Base-by-base conservation (phyloP, 2,113 vertebrate species). In the Datnioides undecimradiatus region DNA sequence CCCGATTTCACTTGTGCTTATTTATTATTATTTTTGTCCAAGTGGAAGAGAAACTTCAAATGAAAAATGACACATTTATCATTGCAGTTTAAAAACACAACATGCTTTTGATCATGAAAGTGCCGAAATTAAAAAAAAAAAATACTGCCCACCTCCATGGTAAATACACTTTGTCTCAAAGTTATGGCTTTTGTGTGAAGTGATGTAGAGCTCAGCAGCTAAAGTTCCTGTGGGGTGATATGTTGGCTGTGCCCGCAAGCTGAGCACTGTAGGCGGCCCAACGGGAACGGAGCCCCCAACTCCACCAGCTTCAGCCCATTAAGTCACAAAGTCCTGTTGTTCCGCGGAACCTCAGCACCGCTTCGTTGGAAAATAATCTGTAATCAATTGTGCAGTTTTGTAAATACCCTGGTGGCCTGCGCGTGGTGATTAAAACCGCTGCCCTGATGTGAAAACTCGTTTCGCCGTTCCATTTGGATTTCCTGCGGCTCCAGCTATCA, bases 281-380 rank as follows among this genome's bases (percentile, higher is more conserved):
- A 21, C 2, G 1, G 66, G 11, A 14, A 41, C 49, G 5, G 27
- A 40, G 43, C 51, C 45, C 25, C 12, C 38, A 17, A 10, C 19
- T 33, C 36, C 25, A 7, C 58, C 21, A 19, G 27, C 68, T 33
- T 45, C 27, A 54, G 12, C 57, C 57, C n/a, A 0, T 43, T 40
- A 40, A 40, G 27, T 52, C 21, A 55, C 49, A n/a, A 62, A 60
- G n/a, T 12, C 2, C 38, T 38, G 29, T 58, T 29, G n/a, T 72
- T 48, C 40, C 41, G n/a, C n/a, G n/a, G n/a, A n/a, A n/a, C 34
- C 19, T 23, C 5, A 23, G n/a, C 19, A 5, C 27, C 25, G 31
- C 40, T 43, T 67, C 34, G 27, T 41, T 60, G 45, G 11, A 29
- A 41, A 73, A n/a, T 29, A 67, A 67, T 58, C 40, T 63, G 7